Percentiles rank a stretch among this genome's conserved stretches.
Conservation (phyloP, 2,797 vertebrate genomes). For the Myiotriccus ornatus region DNA sequence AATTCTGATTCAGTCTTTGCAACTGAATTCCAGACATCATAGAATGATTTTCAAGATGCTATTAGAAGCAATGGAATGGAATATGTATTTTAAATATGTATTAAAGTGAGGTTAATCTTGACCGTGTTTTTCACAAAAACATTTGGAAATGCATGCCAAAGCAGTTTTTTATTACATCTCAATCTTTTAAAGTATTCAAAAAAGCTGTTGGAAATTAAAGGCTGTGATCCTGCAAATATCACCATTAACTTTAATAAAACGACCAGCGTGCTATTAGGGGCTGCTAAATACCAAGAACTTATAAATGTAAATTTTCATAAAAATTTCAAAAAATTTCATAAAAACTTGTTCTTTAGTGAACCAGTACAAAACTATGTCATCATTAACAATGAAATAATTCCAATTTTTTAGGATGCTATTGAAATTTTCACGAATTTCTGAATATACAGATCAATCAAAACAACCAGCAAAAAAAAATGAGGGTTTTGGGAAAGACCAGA, state of each 20-base stretch:
- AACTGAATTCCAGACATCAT: not conserved
- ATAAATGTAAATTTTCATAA: not conserved
- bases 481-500: not conserved
- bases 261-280: not conserved
- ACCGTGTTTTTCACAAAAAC: constrained; percentile 3
- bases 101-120: not conserved
- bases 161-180: not conserved
- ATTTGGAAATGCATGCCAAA: not conserved
- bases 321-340: not conserved
- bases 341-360: not conserved
- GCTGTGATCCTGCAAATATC: not conserved
- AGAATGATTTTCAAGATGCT: constrained; percentile 32
- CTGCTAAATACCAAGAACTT: not conserved
- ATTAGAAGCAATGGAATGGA: not conserved
- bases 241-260: not conserved
- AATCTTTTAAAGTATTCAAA: not conserved
- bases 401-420: not conserved
- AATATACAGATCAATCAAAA: not conserved
- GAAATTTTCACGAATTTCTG: not conserved
- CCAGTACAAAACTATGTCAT: not conserved
- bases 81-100: not conserved
- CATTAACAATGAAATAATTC: not conserved
- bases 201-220: not conserved
- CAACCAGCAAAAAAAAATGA: not conserved
- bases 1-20: constrained; percentile 12